phyloP scores from a whole-genome alignment of 2,113 vertebrate genomes.

The Nothoprocta pentlandii region DNA sequence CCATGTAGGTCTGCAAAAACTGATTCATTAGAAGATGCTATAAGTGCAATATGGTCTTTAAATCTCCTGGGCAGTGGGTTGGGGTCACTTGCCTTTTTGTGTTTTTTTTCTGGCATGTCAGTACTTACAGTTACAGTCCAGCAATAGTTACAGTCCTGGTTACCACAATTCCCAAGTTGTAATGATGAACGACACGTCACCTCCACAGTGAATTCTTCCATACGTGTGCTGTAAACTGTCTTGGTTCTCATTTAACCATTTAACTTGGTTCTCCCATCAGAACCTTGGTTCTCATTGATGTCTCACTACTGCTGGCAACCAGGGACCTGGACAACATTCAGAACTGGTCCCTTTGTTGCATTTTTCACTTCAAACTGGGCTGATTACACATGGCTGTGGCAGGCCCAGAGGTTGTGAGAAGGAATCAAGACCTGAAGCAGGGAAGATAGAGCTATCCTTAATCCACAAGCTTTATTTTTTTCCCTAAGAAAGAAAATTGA shows the following conservation, averaged over 20 bases:
- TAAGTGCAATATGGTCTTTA: not conserved
- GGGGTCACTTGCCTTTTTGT: not conserved
- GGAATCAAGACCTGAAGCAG: not conserved
- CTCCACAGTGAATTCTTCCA: not conserved
- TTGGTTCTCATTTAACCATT: not conserved
- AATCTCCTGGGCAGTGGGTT: too few species aligned
- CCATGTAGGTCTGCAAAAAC: not conserved
- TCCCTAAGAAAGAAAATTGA: not conserved
- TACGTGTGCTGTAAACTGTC: not conserved
- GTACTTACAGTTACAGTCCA: not conserved
- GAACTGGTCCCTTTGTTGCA: conserved; percentile 5
- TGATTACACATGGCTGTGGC: not conserved
- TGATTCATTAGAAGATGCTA: not conserved
- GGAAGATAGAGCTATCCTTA: not conserved
- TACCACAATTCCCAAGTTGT: not conserved
- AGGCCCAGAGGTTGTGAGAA: not conserved
- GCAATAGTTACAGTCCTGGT: not conserved
- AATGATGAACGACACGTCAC: not conserved
- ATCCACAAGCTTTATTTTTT: not conserved
- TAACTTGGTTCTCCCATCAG: too few species aligned
- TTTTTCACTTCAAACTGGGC: not conserved
- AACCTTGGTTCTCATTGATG: not conserved
- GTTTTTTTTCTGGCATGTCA: not conserved
- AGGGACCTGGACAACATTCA: not conserved
- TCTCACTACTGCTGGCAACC: not conserved